These are phyloP conservation scores for Ivindomyrus marchei DNA, from an alignment of 2,113 vertebrate species.

Conservation along the genomic window DNA sequence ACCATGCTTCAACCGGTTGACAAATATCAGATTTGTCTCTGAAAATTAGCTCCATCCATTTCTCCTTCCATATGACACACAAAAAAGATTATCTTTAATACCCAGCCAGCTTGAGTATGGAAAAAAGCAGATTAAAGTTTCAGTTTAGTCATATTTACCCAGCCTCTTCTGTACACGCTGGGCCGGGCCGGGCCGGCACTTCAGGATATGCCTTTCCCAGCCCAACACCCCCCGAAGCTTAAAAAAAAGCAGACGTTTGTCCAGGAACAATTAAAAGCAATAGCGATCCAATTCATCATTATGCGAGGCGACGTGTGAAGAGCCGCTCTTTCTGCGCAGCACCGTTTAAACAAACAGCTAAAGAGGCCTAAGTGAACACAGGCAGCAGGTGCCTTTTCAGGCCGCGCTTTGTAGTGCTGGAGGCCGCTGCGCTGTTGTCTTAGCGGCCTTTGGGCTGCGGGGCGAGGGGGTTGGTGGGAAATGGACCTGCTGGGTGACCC, in stretches of 20 bases:
- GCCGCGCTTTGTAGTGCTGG: constrained; percentile 59
- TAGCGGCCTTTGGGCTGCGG: constrained; percentile 51
- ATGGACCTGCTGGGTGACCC: constrained; percentile 58
- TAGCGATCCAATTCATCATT: constrained; percentile 69
- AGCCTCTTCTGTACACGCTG: constrained; percentile 50
- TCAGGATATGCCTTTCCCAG: constrained; percentile 28
- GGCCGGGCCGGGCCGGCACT: constrained; percentile 42
- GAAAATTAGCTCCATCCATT: constrained; percentile 74
- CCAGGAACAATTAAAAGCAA: constrained; percentile 62
- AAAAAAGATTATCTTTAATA: constrained; percentile 74
- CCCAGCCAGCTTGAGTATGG: constrained; percentile 68
- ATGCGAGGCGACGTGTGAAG: constrained; percentile 45
- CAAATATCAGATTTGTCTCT: constrained; percentile 79
- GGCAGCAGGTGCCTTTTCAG: constrained; percentile 71
- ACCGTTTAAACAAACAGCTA: constrained; percentile 65
- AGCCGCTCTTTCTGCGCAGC: constrained; percentile 52
- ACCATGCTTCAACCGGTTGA: constrained; percentile 55
- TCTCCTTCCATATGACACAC: constrained; percentile 71
- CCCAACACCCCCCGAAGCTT: constrained; percentile 31
- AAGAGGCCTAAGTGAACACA: constrained; percentile 60
- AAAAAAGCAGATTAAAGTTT: constrained; percentile 76
- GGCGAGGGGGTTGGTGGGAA: constrained; percentile 66
- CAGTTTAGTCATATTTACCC: constrained; percentile 68
- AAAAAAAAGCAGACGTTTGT: constrained; percentile 50
- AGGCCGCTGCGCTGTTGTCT: constrained; percentile 66